phyloP scores from a whole-genome alignment of 2,113 vertebrate genomes.

The Tragelaphus strepsiceros region DNA sequence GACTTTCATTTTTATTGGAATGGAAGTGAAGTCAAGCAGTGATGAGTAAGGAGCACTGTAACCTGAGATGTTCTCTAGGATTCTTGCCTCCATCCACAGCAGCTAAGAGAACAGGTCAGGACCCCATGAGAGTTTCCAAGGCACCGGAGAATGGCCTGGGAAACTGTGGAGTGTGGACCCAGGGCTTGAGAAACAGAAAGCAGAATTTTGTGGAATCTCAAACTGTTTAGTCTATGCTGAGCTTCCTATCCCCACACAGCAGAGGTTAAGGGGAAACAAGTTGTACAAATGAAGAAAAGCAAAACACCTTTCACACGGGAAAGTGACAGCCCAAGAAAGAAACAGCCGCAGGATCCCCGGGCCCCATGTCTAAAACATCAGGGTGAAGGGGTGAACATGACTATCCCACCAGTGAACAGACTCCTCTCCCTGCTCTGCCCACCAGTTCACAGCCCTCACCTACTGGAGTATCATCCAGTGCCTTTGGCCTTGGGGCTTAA shows the following conservation, averaged over 20 bases:
- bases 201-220: not conserved
- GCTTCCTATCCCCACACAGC: not conserved
- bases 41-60: accelerated
- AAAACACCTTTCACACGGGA: not conserved
- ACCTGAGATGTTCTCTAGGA: not conserved
- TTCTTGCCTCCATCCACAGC: not conserved
- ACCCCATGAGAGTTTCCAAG: not conserved
- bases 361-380: not conserved
- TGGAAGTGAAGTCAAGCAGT: not conserved
- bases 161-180: not conserved
- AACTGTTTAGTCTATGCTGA: not conserved
- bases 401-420: too few relatives aligned
- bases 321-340: not conserved
- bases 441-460: not conserved
- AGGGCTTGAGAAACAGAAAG: not conserved
- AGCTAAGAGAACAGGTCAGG: not conserved
- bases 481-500: not conserved
- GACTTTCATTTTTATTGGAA: not conserved
- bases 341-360: not conserved
- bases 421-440: not conserved
- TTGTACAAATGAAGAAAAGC: not conserved
- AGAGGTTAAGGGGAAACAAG: not conserved
- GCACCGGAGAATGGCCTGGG: not conserved
- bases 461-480: not conserved
- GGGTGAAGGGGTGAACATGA: not conserved